phyloP scores from a whole-genome alignment of 2,113 vertebrate genomes.

The Anolis sagrei region DNA sequence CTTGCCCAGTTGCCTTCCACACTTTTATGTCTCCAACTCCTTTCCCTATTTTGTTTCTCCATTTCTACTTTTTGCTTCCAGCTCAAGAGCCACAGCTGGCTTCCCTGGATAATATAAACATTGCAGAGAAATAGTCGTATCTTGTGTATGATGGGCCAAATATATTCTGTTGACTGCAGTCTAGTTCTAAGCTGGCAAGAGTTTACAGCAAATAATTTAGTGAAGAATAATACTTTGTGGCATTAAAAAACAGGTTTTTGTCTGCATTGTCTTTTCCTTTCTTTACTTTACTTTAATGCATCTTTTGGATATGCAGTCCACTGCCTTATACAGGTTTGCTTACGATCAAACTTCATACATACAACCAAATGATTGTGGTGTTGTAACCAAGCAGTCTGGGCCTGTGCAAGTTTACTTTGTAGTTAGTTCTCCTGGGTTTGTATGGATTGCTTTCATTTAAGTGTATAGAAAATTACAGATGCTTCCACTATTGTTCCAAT shows the following conservation, averaged over 20 bases:
- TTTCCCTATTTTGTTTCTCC: background rate
- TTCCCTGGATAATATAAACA: background rate
- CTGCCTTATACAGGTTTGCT: background rate
- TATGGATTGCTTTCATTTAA: background rate
- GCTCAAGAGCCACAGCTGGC: background rate
- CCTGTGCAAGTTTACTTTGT: background rate
- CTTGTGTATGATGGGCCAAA: background rate
- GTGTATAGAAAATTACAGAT: background rate
- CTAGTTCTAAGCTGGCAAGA: background rate
- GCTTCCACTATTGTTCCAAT: background rate
- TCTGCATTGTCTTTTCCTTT: background rate
- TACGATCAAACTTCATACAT: background rate
- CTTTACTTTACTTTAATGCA: no score
- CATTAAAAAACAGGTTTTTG: background rate
- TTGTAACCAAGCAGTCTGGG: background rate
- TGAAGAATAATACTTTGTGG: no score
- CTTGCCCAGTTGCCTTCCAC: background rate
- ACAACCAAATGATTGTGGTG: background rate
- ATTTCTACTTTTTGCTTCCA: background rate
- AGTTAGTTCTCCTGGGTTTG: background rate
- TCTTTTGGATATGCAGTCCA: background rate
- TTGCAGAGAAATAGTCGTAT: background rate
- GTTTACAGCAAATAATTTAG: background rate
- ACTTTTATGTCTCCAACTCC: background rate
- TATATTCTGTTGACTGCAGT: background rate